A percentile compares a stretch with the other conserved stretches of the same genome.
phyloP scores from a whole-genome alignment of 2,797 vertebrate species.

The Labeo calbasu region DNA sequence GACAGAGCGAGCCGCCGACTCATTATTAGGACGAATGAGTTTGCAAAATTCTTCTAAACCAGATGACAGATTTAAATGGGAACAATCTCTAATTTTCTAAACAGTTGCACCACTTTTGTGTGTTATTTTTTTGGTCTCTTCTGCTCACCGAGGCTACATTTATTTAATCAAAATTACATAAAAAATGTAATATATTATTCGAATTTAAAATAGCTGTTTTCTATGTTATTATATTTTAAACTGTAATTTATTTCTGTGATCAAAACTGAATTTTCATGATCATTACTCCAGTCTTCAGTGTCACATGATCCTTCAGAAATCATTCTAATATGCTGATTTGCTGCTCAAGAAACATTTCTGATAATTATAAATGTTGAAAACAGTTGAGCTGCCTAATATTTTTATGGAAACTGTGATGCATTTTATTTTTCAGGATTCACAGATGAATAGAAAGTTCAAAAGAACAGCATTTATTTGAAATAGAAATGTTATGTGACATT shows the following conservation, averaged over 20 bases:
- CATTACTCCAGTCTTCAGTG: not conserved
- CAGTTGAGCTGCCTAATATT: not conserved
- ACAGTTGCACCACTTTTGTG: not conserved
- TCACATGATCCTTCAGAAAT: no score
- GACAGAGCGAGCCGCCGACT: not conserved
- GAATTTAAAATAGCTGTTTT: not conserved
- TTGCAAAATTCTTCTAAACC: not conserved
- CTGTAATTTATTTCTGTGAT: not conserved
- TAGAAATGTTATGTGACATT: not conserved
- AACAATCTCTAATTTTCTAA: not conserved
- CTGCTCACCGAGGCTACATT: not conserved
- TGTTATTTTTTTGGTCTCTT: not conserved
- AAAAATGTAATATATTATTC: not conserved
- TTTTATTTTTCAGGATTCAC: not conserved
- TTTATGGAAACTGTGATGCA: not conserved
- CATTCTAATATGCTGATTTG: no score
- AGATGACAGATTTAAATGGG: conserved; percentile 1
- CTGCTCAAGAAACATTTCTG: not conserved
- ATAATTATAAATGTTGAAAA: not conserved
- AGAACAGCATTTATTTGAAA: not conserved
- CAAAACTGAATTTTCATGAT: not conserved
- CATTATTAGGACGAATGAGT: not conserved
- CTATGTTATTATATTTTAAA: not conserved
- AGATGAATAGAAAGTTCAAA: not conserved
- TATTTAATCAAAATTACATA: not conserved